Percentiles rank a stretch among this genome's conserved stretches.
These are phyloP conservation scores for Hippoglossus hippoglossus DNA, from an alignment of 2,797 vertebrate species.

Conservation along the genomic window DNA sequence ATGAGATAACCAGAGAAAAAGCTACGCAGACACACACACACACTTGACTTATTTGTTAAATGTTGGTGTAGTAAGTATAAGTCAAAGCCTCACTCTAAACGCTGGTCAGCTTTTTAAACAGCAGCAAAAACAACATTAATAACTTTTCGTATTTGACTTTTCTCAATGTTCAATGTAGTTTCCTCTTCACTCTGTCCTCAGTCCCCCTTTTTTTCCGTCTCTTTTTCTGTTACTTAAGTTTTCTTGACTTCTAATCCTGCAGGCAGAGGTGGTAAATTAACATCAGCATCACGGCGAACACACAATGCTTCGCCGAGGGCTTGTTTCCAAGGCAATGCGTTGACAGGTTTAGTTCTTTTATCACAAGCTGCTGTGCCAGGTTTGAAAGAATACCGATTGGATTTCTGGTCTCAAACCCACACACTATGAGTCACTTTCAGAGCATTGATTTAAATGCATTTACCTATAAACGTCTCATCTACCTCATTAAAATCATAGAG, in stretches of 20 bases:
- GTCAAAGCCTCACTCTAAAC: neutral
- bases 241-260: conserved; percentile 32
- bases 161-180: too few relatives aligned
- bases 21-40: neutral
- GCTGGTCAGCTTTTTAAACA: too few relatives aligned
- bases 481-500: neutral
- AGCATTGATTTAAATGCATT: conserved; percentile 13
- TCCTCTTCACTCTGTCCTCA: too few relatives aligned
- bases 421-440: conserved; percentile 35
- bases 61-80: neutral
- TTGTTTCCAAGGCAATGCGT: conserved; percentile 55
- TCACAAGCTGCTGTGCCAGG: conserved; percentile 36
- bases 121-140: too few relatives aligned
- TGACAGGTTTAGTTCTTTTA: conserved; percentile 36
- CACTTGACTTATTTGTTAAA: neutral
- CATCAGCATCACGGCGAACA: conserved; percentile 33
- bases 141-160: too few relatives aligned
- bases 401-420: conserved; percentile 39
- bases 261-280: conserved; percentile 38
- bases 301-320: conserved; percentile 17
- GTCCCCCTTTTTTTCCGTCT: neutral
- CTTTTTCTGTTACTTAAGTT: neutral
- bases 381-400: conserved; percentile 2
- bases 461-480: neutral
- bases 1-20: neutral